phyloP scores from a whole-genome alignment of 2,888 invertebrate species.

The Cephonodes hylas region DNA sequence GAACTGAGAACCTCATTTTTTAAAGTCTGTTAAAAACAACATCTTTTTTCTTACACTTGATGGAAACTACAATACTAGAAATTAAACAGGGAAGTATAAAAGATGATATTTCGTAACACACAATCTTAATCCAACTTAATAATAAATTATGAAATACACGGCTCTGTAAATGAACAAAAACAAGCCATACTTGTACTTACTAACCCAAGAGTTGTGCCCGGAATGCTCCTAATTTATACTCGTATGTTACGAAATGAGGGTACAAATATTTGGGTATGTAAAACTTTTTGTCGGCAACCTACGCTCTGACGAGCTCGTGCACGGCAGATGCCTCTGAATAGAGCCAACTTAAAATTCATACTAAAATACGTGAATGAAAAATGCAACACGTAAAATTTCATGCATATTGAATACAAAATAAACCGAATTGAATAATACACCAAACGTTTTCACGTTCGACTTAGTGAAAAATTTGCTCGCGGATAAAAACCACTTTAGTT shows the following conservation, averaged over 20 bases:
- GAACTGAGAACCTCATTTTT: no score
- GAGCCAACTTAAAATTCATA: constrained; percentile 1
- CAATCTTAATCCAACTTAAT: no score
- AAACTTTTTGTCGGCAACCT: background rate
- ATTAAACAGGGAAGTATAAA: no score
- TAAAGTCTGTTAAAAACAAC: no score
- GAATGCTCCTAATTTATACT: background rate
- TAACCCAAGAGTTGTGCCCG: background rate
- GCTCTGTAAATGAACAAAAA: background rate
- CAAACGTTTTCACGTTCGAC: constrained; percentile 37
- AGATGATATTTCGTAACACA: no score
- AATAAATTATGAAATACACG: no score
- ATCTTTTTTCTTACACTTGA: no score
- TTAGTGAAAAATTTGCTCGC: constrained; percentile 31
- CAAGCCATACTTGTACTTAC: background rate
- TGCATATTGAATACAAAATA: constrained; percentile 11
- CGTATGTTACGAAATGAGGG: background rate
- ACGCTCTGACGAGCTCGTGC: background rate
- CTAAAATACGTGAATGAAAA: background rate
- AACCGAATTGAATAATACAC: constrained; percentile 45
- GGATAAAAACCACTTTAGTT: constrained; percentile 26
- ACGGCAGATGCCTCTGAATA: background rate
- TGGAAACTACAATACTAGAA: no score
- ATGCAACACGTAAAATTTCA: background rate
- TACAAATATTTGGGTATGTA: background rate